Conservation (phyloP, 2,113 vertebrate species). For the Vireo altiloquus region DNA sequence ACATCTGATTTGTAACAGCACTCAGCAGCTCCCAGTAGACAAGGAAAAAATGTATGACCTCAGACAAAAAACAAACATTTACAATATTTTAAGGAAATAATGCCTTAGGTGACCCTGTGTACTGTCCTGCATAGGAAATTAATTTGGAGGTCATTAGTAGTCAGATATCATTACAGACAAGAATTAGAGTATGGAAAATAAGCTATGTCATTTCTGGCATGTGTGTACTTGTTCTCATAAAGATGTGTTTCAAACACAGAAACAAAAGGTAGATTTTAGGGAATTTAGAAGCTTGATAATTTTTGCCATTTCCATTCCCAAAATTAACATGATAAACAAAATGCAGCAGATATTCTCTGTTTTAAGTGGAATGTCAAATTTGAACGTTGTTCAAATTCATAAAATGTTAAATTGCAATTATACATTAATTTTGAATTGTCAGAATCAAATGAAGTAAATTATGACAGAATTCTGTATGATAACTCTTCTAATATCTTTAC, state of each 20-base stretch:
- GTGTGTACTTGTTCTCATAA: background rate
- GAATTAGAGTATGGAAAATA: background rate
- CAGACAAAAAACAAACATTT: background rate
- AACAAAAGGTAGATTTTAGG: background rate
- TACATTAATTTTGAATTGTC: background rate
- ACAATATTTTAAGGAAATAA: background rate
- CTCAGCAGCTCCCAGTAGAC: background rate
- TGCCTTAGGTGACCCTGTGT: too few species aligned
- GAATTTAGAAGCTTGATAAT: background rate
- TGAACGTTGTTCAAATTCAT: background rate
- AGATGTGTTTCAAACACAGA: background rate
- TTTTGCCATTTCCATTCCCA: background rate
- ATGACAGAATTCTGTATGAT: background rate
- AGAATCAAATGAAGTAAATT: background rate
- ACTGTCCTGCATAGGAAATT: background rate
- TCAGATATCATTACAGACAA: background rate
- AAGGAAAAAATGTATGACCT: background rate
- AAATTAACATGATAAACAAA: background rate
- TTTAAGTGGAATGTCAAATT: background rate
- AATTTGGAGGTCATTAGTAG: background rate
- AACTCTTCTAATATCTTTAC: background rate
- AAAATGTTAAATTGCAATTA: background rate
- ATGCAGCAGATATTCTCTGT: background rate
- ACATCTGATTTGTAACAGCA: background rate
- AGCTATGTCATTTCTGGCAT: background rate